phyloP scores from a whole-genome alignment of 2,888 invertebrate species.

The Bimastos eiseni region DNA sequence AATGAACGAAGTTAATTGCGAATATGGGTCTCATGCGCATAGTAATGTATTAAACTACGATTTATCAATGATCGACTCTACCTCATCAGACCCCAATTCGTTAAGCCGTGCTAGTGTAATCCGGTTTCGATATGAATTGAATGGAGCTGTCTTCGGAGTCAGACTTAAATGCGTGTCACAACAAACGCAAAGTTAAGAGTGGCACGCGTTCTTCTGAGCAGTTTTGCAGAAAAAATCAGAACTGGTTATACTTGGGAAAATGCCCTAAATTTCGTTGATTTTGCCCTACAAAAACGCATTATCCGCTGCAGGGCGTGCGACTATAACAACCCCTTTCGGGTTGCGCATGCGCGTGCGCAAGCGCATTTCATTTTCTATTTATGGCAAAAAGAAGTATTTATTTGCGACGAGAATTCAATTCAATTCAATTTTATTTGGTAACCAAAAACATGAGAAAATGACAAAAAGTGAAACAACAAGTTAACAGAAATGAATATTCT shows the following conservation, averaged over 20 bases:
- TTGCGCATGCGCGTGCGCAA: neutral
- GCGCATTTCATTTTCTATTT: neutral
- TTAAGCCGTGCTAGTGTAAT: neutral
- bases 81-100: slow-evolving; percentile 1
- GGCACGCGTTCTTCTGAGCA: neutral
- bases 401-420: too few relatives aligned
- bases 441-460: too few relatives aligned
- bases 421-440: too few relatives aligned
- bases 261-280: neutral
- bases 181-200: neutral
- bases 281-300: neutral
- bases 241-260: neutral
- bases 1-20: neutral
- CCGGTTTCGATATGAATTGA: neutral
- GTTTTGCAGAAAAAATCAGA: neutral
- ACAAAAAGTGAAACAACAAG: too few relatives aligned
- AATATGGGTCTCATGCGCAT: neutral
- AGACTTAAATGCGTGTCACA: neutral
- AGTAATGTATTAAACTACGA: neutral
- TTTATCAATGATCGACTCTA: slow-evolving; percentile 5
- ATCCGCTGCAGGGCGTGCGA: neutral
- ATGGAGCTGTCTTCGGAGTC: neutral
- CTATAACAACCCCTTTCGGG: neutral
- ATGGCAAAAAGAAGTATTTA: neutral
- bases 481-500: too few relatives aligned